Conservation (phyloP, 2,797 vertebrate species). For the Labeo calbasu region DNA sequence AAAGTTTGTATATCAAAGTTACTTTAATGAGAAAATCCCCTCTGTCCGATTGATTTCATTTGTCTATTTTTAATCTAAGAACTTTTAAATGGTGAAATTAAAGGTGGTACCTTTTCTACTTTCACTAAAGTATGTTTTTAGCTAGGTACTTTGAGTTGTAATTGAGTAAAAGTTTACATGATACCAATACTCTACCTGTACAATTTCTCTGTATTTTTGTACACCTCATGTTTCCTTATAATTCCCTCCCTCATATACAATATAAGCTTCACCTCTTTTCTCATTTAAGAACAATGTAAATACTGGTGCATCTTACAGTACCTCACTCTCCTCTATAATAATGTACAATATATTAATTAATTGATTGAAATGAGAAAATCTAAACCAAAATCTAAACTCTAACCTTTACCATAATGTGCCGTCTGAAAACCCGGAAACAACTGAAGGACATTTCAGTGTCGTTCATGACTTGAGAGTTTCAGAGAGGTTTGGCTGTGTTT, state of each 20-base stretch:
- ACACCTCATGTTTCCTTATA: not conserved
- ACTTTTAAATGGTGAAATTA: not conserved
- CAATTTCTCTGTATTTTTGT: not conserved
- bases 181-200: not conserved
- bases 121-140: not conserved
- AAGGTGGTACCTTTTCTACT: not conserved
- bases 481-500: constrained; percentile 24
- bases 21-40: not conserved
- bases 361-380: not conserved
- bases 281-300: not conserved
- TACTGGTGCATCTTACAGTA: not conserved
- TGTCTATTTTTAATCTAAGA: not conserved
- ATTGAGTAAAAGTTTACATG: not conserved
- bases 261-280: not conserved
- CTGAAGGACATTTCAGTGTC: constrained; percentile 30
- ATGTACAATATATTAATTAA: not conserved
- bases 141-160: not conserved
- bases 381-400: not conserved
- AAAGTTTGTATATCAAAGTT: constrained; percentile 1
- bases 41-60: not conserved
- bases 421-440: not conserved
- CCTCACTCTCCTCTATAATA: not conserved
- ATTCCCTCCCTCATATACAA: not conserved
- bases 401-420: not conserved
- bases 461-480: not conserved